These are phyloP conservation scores for Argyrosomus japonicus DNA, from an alignment of 2,113 vertebrate genomes.

Conservation along the genomic window DNA sequence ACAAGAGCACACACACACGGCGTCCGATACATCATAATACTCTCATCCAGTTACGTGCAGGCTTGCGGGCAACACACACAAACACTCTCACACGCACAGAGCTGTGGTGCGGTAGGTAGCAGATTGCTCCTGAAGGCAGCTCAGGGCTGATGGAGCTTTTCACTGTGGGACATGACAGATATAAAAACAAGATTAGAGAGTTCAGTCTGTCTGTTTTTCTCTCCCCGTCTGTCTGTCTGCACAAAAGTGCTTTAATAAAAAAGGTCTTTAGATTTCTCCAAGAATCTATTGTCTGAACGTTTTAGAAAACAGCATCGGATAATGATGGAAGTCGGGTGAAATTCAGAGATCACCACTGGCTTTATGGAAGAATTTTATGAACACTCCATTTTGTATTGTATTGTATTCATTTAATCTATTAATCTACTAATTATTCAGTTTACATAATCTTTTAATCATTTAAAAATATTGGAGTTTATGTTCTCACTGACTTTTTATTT, in stretches of 20 bases:
- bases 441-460: too few species aligned
- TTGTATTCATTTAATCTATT: background rate
- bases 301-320: background rate
- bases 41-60: slow-evolving; percentile 11
- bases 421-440: background rate
- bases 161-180: slow-evolving; percentile 48
- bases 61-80: slow-evolving; percentile 4
- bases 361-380: background rate
- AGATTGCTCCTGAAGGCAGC: slow-evolving; percentile 66
- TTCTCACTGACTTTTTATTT: background rate
- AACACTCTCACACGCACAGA: background rate
- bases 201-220: slow-evolving; percentile 7
- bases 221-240: slow-evolving; percentile 1
- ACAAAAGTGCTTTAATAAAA: slow-evolving; percentile 3
- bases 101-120: slow-evolving; percentile 29
- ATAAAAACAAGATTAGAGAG: slow-evolving; percentile 48
- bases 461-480: background rate
- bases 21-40: slow-evolving; percentile 21
- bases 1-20: background rate
- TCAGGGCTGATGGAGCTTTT: slow-evolving; percentile 49
- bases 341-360: background rate
- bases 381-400: background rate
- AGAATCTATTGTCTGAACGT: slow-evolving; percentile 7
- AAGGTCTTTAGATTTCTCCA: background rate
- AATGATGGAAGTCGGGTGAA: background rate